phyloP scores from a whole-genome alignment of 2,113 vertebrate species.

The Rhegmatorhina hoffmannsi region DNA sequence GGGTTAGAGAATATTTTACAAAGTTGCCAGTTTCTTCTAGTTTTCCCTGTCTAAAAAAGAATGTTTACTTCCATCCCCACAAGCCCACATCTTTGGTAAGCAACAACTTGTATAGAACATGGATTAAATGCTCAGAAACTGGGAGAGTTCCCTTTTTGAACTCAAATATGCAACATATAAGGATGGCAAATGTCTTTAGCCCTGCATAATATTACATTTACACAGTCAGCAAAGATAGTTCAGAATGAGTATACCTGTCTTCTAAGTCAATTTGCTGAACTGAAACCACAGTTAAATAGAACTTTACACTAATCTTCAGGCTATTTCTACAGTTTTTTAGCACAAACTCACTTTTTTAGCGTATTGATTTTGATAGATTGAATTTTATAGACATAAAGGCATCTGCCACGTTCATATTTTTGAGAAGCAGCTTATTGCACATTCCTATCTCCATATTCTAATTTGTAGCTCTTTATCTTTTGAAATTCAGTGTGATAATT shows the following conservation, averaged over 20 bases:
- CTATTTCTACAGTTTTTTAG: not conserved
- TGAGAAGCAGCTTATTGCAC: not conserved
- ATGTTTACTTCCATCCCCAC: not conserved
- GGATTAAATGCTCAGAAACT: not conserved
- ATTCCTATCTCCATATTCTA: not conserved
- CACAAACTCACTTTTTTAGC: rapidly evolving
- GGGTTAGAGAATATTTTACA: not conserved
- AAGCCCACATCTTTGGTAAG: not conserved
- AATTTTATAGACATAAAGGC: not conserved
- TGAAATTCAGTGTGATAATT: not conserved
- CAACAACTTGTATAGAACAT: not conserved
- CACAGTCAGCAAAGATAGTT: not conserved
- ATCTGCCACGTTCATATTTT: not conserved
- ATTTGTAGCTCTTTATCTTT: not conserved
- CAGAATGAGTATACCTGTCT: not conserved
- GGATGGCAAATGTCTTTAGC: not conserved
- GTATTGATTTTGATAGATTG: not conserved
- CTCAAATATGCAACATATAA: not conserved
- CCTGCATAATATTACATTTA: not conserved
- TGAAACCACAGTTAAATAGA: not conserved
- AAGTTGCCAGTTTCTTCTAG: not conserved
- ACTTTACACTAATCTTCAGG: not conserved
- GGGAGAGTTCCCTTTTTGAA: not conserved
- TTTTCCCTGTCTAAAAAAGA: not conserved
- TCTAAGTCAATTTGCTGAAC: not conserved